Evolutionary conservation across 2,113 vertebrate genomes (phyloP).

Genomic region (Sinocyclocheilus grahami): DNA sequence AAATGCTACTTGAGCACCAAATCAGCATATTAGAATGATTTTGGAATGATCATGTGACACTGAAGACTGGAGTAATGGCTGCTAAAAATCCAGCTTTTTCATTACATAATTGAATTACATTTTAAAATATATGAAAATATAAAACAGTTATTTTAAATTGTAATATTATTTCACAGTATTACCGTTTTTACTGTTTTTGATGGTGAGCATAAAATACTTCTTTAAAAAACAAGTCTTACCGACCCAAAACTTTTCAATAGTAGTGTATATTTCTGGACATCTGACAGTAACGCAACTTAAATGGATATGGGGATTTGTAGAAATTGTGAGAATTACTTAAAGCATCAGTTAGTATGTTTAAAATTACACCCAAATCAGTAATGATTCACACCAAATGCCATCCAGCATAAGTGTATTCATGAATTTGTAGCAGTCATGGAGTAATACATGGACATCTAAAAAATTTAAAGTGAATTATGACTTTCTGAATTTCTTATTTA

Average conservation of each 20-base stretch:
- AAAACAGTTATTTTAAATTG: neutral
- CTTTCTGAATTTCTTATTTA: too few relatives aligned
- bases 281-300: too few relatives aligned
- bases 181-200: neutral
- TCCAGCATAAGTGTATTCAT: neutral
- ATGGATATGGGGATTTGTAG: too few relatives aligned
- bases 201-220: neutral
- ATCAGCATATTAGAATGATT: too few relatives aligned
- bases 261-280: neutral
- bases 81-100: neutral
- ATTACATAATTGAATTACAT: neutral
- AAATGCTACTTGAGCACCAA: neutral
- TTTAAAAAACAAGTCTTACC: neutral
- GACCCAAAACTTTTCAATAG: too few relatives aligned
- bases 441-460: neutral
- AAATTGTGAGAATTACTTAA: too few relatives aligned
- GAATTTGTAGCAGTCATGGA: neutral
- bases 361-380: neutral
- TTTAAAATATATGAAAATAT: neutral
- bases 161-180: neutral
- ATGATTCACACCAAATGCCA: neutral
- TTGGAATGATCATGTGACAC: too few relatives aligned
- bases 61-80: neutral
- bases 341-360: too few relatives aligned
- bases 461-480: neutral